A percentile compares a stretch with the other conserved stretches of the same genome.
phyloP scores from a whole-genome alignment of 2,113 vertebrate genomes.

The Trogon surrucura region DNA sequence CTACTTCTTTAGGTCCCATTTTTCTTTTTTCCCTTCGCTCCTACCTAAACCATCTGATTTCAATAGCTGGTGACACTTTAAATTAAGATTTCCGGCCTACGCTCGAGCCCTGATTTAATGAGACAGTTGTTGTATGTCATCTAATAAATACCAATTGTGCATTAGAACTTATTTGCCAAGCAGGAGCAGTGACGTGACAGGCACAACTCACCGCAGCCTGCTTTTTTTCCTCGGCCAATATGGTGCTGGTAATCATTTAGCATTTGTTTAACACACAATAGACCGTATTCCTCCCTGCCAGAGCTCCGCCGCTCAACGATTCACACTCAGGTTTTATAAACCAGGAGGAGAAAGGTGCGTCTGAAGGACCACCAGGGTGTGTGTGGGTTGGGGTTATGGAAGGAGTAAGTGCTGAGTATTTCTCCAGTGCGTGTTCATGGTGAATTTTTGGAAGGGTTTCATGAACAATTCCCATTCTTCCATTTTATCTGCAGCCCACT shows the following conservation, averaged over 20 bases:
- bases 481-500: not conserved
- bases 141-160: conserved; percentile 57
- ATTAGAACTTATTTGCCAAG: not conserved
- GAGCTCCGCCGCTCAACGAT: fast-evolving
- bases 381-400: no score
- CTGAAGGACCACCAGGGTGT: not conserved
- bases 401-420: not conserved
- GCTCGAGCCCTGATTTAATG: conserved; percentile 44
- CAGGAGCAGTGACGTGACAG: not conserved
- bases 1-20: not conserved
- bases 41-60: not conserved
- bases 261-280: not conserved
- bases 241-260: not conserved
- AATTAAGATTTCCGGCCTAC: conserved; percentile 46
- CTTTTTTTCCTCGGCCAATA: not conserved
- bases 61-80: conserved; percentile 44
- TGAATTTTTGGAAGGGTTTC: not conserved
- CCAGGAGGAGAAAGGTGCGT: not conserved
- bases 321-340: fast-evolving
- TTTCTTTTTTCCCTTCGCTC: not conserved
- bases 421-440: not conserved
- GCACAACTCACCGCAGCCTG: not conserved
- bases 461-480: not conserved
- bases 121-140: conserved; percentile 60
- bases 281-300: not conserved